Percentiles rank a stretch among this genome's conserved stretches.
phyloP scores from a whole-genome alignment of 2,888 invertebrate genomes.

The Epistrophe grossulariae region DNA sequence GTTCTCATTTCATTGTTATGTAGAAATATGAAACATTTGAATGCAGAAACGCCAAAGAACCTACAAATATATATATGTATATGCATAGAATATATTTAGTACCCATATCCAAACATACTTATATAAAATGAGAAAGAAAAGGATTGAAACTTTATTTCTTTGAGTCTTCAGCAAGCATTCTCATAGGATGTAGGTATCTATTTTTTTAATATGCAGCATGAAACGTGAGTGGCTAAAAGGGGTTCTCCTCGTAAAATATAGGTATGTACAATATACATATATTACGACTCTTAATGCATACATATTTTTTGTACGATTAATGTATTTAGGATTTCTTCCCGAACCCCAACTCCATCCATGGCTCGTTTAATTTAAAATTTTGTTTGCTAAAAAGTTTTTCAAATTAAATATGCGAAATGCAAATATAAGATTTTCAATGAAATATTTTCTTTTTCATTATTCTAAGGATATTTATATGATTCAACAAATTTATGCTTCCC shows the following conservation, averaged over 20 bases:
- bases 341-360: conserved; percentile 21
- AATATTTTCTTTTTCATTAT: conserved; percentile 75
- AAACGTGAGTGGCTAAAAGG: conserved; percentile 60
- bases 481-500: conserved; percentile 48
- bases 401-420: conserved; percentile 76
- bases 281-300: conserved; percentile 70
- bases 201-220: conserved; percentile 31
- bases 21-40: conserved; percentile 45
- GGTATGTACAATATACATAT: conserved; percentile 23
- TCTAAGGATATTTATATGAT: conserved; percentile 67
- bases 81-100: background rate
- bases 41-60: conserved; percentile 55
- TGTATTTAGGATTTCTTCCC: conserved; percentile 69
- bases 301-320: conserved; percentile 72
- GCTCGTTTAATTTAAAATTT: conserved; percentile 74
- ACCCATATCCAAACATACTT: background rate
- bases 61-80: conserved; percentile 52
- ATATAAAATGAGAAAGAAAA: conserved; percentile 54
- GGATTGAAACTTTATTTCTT: conserved; percentile 74
- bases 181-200: background rate
- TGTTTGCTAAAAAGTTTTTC: conserved; percentile 75
- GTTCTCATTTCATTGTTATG: conserved; percentile 16
- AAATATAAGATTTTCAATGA: conserved; percentile 75
- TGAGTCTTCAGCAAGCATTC: conserved; percentile 42
- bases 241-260: conserved; percentile 54